phyloP scores from a whole-genome alignment of 2,113 vertebrate species.

The Chaetodon trifascialis region DNA sequence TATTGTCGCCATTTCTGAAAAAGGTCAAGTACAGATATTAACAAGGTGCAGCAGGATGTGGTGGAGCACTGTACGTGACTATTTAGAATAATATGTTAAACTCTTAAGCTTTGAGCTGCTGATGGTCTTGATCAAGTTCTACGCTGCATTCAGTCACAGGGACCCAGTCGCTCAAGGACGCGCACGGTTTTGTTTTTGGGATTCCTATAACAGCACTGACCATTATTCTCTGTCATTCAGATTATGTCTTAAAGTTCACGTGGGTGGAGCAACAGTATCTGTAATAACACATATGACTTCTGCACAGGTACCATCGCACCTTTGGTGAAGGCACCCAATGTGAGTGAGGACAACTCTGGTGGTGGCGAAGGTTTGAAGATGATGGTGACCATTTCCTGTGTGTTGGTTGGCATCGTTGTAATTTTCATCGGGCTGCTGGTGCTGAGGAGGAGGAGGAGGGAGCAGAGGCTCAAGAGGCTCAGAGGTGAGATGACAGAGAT shows the following conservation, averaged over 20 bases:
- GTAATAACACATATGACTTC: conserved; percentile 3
- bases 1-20: conserved; percentile 4
- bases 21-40: conserved; percentile 38
- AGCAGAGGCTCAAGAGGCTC: conserved; percentile 96
- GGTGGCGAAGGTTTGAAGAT: conserved; percentile 95
- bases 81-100: neutral
- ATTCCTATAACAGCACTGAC: neutral
- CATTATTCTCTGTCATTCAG: neutral
- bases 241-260: neutral
- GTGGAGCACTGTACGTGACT: neutral
- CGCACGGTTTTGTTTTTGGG: neutral
- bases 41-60: neutral
- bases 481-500: conserved; percentile 86
- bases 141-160: neutral
- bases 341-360: conserved; percentile 88
- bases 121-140: neutral
- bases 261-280: neutral
- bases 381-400: conserved; percentile 97
- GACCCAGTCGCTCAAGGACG: no score
- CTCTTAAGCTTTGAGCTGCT: conserved; percentile 1
- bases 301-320: conserved; percentile 95
- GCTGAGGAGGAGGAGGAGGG: conserved; percentile 92
- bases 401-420: conserved; percentile 92
- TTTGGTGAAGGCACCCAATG: conserved; percentile 94
- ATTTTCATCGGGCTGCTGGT: conserved; percentile 93